Base-by-base conservation (phyloP, 2,113 vertebrate genomes). In the Siniperca chuatsi region DNA sequence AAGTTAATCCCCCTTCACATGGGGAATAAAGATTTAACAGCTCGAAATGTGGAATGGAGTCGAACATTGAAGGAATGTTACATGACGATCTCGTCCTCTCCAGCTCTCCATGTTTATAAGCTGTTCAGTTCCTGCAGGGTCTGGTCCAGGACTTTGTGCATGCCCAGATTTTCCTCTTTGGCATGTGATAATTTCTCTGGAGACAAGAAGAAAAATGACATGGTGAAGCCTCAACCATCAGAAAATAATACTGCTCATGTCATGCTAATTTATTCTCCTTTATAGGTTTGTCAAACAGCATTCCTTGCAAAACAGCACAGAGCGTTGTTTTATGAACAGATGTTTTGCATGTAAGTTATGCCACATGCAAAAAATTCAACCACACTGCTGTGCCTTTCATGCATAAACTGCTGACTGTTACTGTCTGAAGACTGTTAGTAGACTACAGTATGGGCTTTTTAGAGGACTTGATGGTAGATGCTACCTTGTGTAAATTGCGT, bases 131-230 rank as follows among this genome's bases (percentile, higher is more conserved):
- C 98, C 1, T 96, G 97, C 91, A 99, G 95, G 1, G 98, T 99
- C 94, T 99, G 97, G 90, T 98, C 97, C 97, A 99, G 96, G 89
- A 97, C 97, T 95, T 98, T 96, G 65, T 98, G 97, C 96, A 99
- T 95, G 75, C 95, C 95, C 91, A 98, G 67, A 77, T 98, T 99
- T 91, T 98, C 98, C 84, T 98, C 97, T 94, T 99, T 99, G 50
- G 97, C 98, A 78, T 92, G 91, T 85, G 97, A 95, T 75, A 99
- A 89, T 96, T 98, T 97, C 88, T 98, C 98, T 99, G 87, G 5
- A 73, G 76, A 92, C 58, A 55, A 68, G 40, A 78, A 67, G 52
- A 74, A 74, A 88, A 55, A 33, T 16, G 67, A 91, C 69, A 89
- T 0, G 1, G 60, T 91, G 21, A 92, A 71, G n/a, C 55, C 35